phyloP scores from a whole-genome alignment of 2,113 vertebrate genomes.

The Strigops habroptila region DNA sequence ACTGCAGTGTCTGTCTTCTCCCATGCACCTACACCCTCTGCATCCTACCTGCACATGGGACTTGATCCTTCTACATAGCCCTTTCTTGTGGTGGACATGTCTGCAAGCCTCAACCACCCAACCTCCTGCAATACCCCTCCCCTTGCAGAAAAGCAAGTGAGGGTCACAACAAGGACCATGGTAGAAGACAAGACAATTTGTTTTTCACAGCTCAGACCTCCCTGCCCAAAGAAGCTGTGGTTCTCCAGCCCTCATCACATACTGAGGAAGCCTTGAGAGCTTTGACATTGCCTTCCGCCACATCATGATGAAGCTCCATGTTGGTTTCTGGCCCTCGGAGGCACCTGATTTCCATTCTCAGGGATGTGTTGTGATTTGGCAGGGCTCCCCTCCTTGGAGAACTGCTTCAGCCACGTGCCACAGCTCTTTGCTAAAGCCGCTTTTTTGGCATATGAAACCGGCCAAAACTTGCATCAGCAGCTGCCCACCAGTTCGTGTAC shows the following conservation, averaged over 20 bases:
- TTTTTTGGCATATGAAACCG: not conserved
- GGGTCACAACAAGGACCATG: not conserved
- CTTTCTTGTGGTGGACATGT: rapidly evolving
- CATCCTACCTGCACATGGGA: rapidly evolving
- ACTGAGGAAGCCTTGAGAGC: not conserved
- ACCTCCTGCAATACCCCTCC: not conserved
- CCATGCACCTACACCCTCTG: not conserved
- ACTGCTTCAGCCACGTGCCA: rapidly evolving
- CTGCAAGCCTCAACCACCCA: rapidly evolving
- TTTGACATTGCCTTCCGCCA: not conserved
- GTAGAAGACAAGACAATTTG: rapidly evolving
- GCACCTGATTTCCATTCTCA: not conserved
- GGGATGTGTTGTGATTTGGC: too few species aligned
- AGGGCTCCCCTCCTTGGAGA: not conserved
- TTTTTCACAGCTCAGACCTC: not conserved
- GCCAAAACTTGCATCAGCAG: not conserved
- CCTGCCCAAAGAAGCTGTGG: not conserved
- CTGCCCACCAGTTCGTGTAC: rapidly evolving
- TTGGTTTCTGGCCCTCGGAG: not conserved
- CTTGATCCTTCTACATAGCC: not conserved
- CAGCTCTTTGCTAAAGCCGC: rapidly evolving
- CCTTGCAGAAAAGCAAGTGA: not conserved
- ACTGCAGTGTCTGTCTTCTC: not conserved
- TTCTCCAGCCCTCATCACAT: not conserved
- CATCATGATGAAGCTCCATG: not conserved